Percentiles rank a stretch among this genome's conserved stretches.
Evolutionary conservation across 2,113 vertebrate genomes (phyloP).

Genomic region (Dipodomys stephensi): DNA sequence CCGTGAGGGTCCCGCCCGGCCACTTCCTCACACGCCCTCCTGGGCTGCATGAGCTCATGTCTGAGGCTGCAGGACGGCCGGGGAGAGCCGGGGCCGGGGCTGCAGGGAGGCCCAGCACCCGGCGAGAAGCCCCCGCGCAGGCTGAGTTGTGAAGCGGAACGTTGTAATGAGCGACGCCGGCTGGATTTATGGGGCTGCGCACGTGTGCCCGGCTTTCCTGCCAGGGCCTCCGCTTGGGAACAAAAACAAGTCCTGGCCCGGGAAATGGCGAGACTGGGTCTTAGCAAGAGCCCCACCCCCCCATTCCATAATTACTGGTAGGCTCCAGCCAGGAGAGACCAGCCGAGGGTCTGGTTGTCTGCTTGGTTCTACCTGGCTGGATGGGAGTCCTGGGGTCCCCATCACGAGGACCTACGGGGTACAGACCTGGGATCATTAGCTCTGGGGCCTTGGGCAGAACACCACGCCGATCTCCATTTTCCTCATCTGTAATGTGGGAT

Average conservation of each 20-base stretch:
- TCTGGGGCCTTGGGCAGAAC: fast-evolving
- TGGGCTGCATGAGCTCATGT: conserved; percentile 67
- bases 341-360: background rate
- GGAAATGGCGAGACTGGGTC: conserved; percentile 74
- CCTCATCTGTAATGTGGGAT: conserved; percentile 42
- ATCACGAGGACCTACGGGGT: fast-evolving
- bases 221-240: conserved; percentile 70
- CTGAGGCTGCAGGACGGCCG: conserved; percentile 35
- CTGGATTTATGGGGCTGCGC: conserved; percentile 77
- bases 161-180: conserved; percentile 75
- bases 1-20: conserved; percentile 65
- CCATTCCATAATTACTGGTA: conserved; percentile 75
- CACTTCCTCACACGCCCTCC: background rate
- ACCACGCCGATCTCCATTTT: background rate
- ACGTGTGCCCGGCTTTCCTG: conserved; percentile 71
- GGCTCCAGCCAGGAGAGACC: conserved; percentile 26
- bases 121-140: background rate
- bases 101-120: conserved; percentile 34
- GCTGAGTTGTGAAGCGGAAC: conserved; percentile 66
- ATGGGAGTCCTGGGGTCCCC: background rate
- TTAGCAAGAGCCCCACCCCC: conserved; percentile 65
- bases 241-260: conserved; percentile 79
- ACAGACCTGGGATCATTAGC: background rate
- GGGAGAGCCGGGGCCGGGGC: conserved; percentile 10
- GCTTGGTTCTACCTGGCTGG: background rate